Conservation (phyloP, 1,140 invertebrate species). For the Caenorhabditis inopinata region DNA sequence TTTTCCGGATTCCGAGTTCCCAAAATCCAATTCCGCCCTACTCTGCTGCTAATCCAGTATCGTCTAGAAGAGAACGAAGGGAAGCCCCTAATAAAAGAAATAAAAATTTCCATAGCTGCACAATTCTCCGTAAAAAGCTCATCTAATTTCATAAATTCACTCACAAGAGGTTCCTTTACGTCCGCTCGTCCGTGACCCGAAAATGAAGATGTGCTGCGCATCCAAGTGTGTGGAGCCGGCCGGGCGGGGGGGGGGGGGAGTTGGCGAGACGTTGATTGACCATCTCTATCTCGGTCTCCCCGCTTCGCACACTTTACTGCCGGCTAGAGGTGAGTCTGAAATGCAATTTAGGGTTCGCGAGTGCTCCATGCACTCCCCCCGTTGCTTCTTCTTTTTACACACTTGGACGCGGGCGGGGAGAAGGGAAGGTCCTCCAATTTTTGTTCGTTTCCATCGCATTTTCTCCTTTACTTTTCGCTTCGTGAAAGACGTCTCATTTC, state of each 20-base stretch:
- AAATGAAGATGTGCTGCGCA: constrained; percentile 6
- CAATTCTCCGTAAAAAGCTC: neutral
- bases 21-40: too few relatives aligned
- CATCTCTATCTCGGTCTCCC: neutral
- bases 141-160: constrained; percentile 10
- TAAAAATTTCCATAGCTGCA: neutral
- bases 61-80: too few relatives aligned
- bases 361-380: neutral
- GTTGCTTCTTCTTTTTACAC: constrained; percentile 7
- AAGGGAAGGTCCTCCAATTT: constrained; percentile 8
- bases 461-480: neutral
- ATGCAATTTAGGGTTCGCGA: constrained; percentile 32
- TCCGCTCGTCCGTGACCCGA: neutral
- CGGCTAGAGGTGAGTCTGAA: constrained; percentile 9
- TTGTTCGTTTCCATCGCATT: constrained; percentile 4
- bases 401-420: neutral
- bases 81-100: too few relatives aligned
- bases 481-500: neutral
- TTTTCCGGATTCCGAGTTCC: too few relatives aligned
- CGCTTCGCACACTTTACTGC: neutral
- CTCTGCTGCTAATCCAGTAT: too few relatives aligned
- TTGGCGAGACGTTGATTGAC: constrained; percentile 30
- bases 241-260: neutral
- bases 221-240: neutral
- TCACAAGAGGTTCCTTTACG: neutral